These are phyloP conservation scores for Steinernema khuongi DNA, from an alignment of 1,140 invertebrate genomes.

Conservation along the genomic window DNA sequence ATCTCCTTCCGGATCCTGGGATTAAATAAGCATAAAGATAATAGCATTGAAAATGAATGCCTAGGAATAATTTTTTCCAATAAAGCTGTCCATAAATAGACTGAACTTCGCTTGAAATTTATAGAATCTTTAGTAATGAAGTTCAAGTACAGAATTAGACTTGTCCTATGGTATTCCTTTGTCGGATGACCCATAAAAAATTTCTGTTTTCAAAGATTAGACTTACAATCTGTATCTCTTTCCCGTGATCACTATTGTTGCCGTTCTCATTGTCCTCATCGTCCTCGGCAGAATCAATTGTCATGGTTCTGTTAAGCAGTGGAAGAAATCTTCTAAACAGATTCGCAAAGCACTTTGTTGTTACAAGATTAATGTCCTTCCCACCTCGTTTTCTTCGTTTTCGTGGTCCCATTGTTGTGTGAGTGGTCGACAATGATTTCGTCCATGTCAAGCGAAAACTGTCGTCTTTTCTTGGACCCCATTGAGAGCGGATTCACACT, in stretches of 20 bases:
- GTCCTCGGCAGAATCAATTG: neutral
- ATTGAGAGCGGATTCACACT: neutral
- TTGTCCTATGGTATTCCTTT: no score
- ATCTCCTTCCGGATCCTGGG: no score
- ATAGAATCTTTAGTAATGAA: no score
- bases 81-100: no score
- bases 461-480: neutral
- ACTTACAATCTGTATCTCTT: neutral
- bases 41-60: no score
- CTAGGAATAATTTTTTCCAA: constrained; percentile 6
- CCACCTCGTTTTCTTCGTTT: neutral
- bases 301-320: neutral
- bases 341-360: neutral
- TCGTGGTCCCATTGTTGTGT: neutral
- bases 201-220: no score
- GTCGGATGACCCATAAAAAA: no score
- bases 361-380: neutral
- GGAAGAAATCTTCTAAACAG: neutral
- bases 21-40: no score
- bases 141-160: no score
- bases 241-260: no score
- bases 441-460: neutral
- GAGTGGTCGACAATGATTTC: neutral
- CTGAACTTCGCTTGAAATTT: neutral
- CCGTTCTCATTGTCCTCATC: neutral